These are phyloP conservation scores for Gymnoscopelus microlampas DNA, from an alignment of 2,797 vertebrate genomes.

Conservation along the genomic window DNA sequence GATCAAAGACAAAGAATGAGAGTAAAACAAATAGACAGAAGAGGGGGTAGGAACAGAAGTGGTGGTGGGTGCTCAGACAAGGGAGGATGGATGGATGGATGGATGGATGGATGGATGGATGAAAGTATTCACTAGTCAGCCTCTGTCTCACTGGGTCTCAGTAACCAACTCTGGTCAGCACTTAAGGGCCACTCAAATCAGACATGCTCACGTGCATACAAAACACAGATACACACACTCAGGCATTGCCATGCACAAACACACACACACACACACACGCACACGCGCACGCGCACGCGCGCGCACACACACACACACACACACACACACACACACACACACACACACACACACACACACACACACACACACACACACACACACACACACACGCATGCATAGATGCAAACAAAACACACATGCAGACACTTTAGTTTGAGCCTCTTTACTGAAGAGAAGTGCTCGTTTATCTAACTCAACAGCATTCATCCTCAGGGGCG, in stretches of 20 bases:
- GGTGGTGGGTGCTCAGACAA: constrained; percentile 12
- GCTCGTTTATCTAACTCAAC: constrained; percentile 72
- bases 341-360: constrained; percentile 3
- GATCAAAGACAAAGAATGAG: background rate
- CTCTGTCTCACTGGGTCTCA: constrained; percentile 40
- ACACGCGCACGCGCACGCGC: too few relatives aligned
- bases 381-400: constrained; percentile 30
- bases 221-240: constrained; percentile 11
- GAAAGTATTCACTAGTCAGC: constrained; percentile 55
- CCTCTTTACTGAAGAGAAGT: constrained; percentile 51
- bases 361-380: constrained; percentile 1
- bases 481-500: constrained; percentile 66
- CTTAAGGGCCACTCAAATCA: constrained; percentile 56
- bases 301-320: constrained; percentile 13
- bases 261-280: background rate
- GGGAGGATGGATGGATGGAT: constrained; percentile 40
- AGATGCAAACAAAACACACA: constrained; percentile 16
- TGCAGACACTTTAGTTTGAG: constrained; percentile 31
- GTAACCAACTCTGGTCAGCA: constrained; percentile 66
- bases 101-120: constrained; percentile 47
- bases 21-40: background rate
- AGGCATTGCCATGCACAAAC: constrained; percentile 4
- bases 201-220: constrained; percentile 10
- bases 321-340: constrained; percentile 8
- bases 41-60: background rate